Conservation (phyloP, 2,888 invertebrate species). For the Saturnia pavonia region DNA sequence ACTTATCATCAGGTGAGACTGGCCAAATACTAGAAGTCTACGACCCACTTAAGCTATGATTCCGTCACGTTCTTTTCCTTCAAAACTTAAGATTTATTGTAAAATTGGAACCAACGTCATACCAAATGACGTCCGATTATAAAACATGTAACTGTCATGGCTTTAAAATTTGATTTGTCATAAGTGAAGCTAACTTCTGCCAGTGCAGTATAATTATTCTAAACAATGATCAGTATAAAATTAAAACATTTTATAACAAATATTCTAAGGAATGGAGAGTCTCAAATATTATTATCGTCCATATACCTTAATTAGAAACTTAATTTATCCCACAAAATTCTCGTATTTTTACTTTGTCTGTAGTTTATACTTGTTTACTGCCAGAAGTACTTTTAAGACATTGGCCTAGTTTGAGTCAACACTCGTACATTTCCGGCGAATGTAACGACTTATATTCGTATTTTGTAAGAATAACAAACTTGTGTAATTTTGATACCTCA, state of each 20-base stretch:
- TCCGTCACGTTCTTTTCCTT: no score
- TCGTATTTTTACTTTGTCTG: neutral
- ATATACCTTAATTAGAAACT: neutral
- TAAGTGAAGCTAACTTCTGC: no score
- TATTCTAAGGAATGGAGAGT: neutral
- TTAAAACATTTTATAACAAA: neutral
- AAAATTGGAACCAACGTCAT: no score
- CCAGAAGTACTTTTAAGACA: neutral
- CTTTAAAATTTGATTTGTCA: no score
- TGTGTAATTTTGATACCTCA: conserved; percentile 7
- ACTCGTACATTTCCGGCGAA: conserved; percentile 15
- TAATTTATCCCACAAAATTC: neutral
- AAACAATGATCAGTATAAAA: no score
- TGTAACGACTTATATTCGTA: neutral
- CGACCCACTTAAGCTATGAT: no score
- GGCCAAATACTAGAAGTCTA: no score
- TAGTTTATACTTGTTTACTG: neutral
- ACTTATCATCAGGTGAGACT: no score
- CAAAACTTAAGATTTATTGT: no score
- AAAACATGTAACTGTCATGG: no score
- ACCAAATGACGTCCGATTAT: no score
- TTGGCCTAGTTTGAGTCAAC: conserved; percentile 7
- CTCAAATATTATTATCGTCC: neutral
- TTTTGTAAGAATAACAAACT: conserved; percentile 7
- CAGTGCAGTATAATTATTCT: no score